These are phyloP conservation scores for Montifringilla adamsi DNA, from an alignment of 2,113 vertebrate genomes.

Conservation along the genomic window DNA sequence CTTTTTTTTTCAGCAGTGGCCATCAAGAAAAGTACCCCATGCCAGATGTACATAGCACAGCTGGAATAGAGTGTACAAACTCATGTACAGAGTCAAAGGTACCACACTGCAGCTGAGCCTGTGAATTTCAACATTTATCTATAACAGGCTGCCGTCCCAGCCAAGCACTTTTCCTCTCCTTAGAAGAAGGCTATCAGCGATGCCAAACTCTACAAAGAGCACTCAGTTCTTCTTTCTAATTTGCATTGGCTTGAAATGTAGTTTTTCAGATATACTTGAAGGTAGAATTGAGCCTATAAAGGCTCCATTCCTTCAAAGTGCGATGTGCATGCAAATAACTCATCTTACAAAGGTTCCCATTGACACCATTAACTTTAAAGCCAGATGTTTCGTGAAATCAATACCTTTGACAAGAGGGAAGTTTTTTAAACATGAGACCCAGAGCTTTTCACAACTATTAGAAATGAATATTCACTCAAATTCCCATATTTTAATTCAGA, in stretches of 20 bases:
- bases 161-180: neutral
- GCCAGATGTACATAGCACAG: neutral
- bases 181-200: neutral
- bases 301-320: neutral
- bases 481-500: neutral
- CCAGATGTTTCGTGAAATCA: slow-evolving; percentile 8
- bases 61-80: neutral
- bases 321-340: neutral
- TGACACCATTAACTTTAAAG: neutral
- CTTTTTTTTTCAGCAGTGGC: neutral
- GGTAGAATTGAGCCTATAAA: slow-evolving; percentile 13
- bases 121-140: neutral
- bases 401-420: neutral
- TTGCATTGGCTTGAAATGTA: slow-evolving; percentile 6
- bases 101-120: neutral
- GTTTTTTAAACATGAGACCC: neutral
- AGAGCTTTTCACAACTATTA: neutral
- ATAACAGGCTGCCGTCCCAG: neutral
- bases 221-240: slow-evolving; percentile 14
- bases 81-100: neutral
- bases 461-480: neutral
- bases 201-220: neutral
- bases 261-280: slow-evolving; percentile 28
- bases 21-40: neutral
- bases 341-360: neutral